Base-by-base conservation (phyloP, 1,140 invertebrate species). In the Neodiprion pinetum region DNA sequence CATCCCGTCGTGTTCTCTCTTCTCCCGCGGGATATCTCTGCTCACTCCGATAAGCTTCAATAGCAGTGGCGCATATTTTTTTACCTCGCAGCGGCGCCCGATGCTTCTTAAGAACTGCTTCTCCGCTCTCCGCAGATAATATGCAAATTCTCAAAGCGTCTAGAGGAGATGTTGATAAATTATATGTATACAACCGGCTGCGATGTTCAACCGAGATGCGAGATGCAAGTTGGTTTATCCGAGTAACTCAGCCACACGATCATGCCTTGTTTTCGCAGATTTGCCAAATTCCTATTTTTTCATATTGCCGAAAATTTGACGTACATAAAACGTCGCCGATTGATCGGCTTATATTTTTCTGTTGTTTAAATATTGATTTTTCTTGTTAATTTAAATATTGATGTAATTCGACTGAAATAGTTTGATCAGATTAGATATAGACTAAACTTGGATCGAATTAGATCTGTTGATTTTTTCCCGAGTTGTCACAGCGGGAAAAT, bases 131-230 rank as follows among this genome's bases (percentile, higher is more conserved):
- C 9, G 11, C n/a, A 61, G 53, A 61, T 61, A 61, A 61, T 61
- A 61, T 61, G 53, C 53, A 61, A 61, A 61, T 61, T 61, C n/a
- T 9, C 9, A 61, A 61, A 61, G 53, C 53, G 53, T 61, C 53
- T 61, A 40, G 28, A 2, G 53, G 53, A 61, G 53, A 61, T 61
- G 53, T 61, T 61, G 53, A 61, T 61, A 61, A 61, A 61, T 61
- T 61, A 61, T 61, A 61, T 40, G 5, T 40, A 40, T 5, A 21
- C 17, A 21, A 21, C 9, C 53, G 53, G n/a, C 53, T 17, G n/a
- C 53, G n/a, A 61, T 53, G 9, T 61, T 14, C 1, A 61, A 17
- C 2, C 53, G n/a, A 17, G 53, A 61, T 61, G 53, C 53, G 11
- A 17, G 53, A 12, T 61, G 2, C 53, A 61, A 61, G 11, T 61